Percentiles rank a stretch among this genome's conserved stretches.
These are phyloP conservation scores for Zaprionus camerounensis DNA, from an alignment of 1,140 invertebrate genomes.

Conservation along the genomic window DNA sequence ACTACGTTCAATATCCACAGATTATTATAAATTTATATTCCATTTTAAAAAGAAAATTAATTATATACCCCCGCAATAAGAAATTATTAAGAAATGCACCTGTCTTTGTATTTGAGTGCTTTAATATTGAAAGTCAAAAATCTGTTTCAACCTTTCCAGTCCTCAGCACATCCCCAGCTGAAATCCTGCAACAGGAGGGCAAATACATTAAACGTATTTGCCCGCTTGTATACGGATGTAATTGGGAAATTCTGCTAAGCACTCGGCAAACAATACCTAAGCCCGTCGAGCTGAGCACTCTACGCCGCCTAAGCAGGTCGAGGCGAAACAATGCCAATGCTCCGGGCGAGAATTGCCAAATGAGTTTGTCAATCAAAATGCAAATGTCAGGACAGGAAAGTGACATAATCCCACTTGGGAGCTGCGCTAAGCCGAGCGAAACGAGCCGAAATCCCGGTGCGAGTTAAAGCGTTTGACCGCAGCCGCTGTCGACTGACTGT, in stretches of 20 bases:
- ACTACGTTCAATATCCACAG: too few species aligned
- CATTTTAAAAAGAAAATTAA: not conserved
- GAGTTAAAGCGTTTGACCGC: conserved; percentile 81
- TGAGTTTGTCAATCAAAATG: conserved; percentile 84
- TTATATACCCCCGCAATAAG: not conserved
- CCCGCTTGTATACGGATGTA: conserved; percentile 40
- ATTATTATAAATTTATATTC: not conserved
- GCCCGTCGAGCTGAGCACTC: not conserved
- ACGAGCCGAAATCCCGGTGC: conserved; percentile 68
- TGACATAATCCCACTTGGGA: conserved; percentile 84
- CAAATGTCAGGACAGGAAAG: conserved; percentile 76
- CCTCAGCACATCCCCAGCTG: not conserved
- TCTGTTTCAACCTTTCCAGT: not conserved
- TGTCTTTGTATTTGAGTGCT: not conserved
- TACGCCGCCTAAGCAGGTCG: conserved; percentile 6
- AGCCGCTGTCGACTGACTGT: conserved; percentile 24
- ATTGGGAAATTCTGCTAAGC: conserved; percentile 73
- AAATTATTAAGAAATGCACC: not conserved
- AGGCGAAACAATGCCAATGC: conserved; percentile 10
- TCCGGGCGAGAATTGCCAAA: conserved; percentile 53
- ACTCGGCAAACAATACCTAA: conserved; percentile 53
- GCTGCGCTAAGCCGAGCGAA: conserved; percentile 75
- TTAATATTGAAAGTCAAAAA: not conserved
- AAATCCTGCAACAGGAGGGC: conserved; percentile 5
- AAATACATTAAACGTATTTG: conserved; percentile 30